These are phyloP conservation scores for Anolis apletophallus DNA, from an alignment of 2,797 vertebrate genomes.

Conservation along the genomic window DNA sequence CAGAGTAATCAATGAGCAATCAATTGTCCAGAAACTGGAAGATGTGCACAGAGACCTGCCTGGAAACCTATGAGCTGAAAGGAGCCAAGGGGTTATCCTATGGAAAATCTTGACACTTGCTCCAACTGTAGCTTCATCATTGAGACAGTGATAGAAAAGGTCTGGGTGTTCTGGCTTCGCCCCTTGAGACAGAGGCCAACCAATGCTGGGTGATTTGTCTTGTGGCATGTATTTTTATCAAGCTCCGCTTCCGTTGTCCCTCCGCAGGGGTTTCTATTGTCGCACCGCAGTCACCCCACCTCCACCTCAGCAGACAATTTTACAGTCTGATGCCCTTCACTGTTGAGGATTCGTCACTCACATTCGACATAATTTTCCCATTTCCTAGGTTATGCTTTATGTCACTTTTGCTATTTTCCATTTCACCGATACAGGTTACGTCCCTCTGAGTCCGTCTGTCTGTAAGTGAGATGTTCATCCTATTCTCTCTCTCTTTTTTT, in stretches of 20 bases:
- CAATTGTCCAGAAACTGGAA: background rate
- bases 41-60: background rate
- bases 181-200: background rate
- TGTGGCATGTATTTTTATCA: slow-evolving; percentile 3
- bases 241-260: background rate
- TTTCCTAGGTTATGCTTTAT: slow-evolving; percentile 34
- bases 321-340: slow-evolving; percentile 42
- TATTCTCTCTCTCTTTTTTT: background rate
- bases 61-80: background rate
- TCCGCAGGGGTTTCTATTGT: slow-evolving; percentile 2
- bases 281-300: background rate
- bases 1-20: background rate
- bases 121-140: slow-evolving; percentile 23
- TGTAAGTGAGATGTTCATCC: slow-evolving; percentile 10
- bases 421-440: slow-evolving; percentile 19
- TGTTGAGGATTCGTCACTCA: slow-evolving; percentile 35
- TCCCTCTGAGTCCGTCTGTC: background rate
- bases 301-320: slow-evolving; percentile 25
- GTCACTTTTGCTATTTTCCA: slow-evolving; percentile 28
- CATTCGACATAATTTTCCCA: slow-evolving; percentile 39
- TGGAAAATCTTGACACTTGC: slow-evolving; percentile 9
- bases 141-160: slow-evolving; percentile 18
- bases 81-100: background rate
- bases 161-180: background rate
- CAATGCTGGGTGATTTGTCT: background rate